phyloP scores from a whole-genome alignment of 2,888 invertebrate genomes.

The Rotaria socialis region DNA sequence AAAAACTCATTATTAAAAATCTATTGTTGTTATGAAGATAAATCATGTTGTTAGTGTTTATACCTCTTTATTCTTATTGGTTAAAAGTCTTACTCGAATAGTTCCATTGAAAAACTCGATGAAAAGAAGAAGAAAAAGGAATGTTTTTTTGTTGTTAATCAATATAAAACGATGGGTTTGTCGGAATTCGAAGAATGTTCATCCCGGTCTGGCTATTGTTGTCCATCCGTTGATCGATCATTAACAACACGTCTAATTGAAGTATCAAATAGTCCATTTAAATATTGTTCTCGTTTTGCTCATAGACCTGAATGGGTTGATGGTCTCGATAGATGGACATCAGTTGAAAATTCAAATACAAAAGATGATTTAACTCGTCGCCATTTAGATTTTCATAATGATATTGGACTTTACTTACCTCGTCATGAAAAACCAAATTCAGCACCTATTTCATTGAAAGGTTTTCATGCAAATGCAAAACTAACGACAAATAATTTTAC shows the following conservation, averaged over 20 bases:
- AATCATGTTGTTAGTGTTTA: neutral
- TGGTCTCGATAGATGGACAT: neutral
- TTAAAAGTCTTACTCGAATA: neutral
- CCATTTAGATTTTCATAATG: neutral
- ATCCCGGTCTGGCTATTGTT: neutral
- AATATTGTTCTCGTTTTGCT: neutral
- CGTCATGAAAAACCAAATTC: neutral
- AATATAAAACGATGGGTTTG: neutral
- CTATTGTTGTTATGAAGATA: neutral
- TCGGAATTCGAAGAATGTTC: neutral
- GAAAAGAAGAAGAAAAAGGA: too few relatives aligned
- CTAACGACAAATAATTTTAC: neutral
- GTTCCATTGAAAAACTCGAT: neutral
- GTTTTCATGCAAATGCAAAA: neutral
- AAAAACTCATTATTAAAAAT: too few relatives aligned
- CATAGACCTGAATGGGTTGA: constrained; percentile 11
- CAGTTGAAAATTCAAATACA: neutral
- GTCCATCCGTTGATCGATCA: neutral
- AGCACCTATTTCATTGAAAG: neutral
- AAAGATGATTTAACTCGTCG: neutral
- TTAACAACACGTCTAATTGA: constrained; percentile 3
- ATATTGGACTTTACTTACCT: constrained; percentile 7
- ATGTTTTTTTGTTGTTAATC: constrained; percentile 1
- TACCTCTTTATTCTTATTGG: neutral
- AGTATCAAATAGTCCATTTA: neutral